phyloP scores from a whole-genome alignment of 2,888 invertebrate species.

The Rhingia rostrata region DNA sequence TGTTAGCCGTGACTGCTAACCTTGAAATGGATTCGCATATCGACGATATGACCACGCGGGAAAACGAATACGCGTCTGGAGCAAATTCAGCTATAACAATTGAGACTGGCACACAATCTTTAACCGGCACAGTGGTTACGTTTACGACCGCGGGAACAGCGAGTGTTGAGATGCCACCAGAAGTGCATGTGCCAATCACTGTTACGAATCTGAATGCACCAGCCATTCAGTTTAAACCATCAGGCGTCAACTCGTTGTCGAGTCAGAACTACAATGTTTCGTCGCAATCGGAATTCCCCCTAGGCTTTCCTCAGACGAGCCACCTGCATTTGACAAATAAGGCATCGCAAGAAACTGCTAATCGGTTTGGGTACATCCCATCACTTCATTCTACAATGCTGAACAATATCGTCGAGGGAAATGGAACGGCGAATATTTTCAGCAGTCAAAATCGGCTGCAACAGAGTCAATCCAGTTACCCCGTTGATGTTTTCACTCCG shows the following conservation, averaged over 20 bases:
- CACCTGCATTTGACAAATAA: too few species aligned
- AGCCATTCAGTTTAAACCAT: not conserved
- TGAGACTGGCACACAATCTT: not conserved
- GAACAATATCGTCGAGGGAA: slow-evolving; percentile 6
- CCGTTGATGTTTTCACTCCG: not conserved
- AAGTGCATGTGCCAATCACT: too few species aligned
- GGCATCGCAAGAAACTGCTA: too few species aligned
- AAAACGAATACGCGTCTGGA: too few species aligned
- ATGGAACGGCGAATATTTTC: too few species aligned
- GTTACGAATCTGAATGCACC: not conserved
- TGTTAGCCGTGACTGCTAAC: too few species aligned
- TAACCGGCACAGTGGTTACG: not conserved
- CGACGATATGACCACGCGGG: too few species aligned
- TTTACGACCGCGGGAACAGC: slow-evolving; percentile 3
- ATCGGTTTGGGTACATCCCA: too few species aligned
- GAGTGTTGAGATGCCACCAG: not conserved
- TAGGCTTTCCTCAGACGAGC: too few species aligned
- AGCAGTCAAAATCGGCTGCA: not conserved
- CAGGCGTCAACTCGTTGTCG: not conserved
- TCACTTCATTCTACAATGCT: not conserved
- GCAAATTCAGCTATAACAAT: too few species aligned
- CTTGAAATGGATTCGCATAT: too few species aligned
- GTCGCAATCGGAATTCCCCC: not conserved
- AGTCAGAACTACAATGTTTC: not conserved
- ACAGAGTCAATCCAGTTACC: not conserved